Percentiles rank a stretch among this genome's conserved stretches.
Evolutionary conservation across 2,113 vertebrate genomes (phyloP).

Genomic region (Columba livia): DNA sequence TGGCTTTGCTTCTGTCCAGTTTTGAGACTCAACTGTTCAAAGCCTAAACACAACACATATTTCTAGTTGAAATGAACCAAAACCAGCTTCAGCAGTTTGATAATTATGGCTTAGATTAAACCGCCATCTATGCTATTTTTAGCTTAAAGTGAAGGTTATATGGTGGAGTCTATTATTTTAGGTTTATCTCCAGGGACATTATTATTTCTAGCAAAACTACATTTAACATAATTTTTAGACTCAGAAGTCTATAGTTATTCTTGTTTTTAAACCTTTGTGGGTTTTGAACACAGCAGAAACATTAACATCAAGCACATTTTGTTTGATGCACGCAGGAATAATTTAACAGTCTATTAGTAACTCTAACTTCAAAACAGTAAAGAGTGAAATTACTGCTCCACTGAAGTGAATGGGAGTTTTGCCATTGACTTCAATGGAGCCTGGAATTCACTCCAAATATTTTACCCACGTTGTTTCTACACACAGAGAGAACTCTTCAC

Average conservation of each 20-base stretch:
- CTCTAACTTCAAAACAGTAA: constrained; percentile 58
- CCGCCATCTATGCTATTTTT: constrained; percentile 67
- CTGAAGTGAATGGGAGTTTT: constrained; percentile 50
- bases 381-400: constrained; percentile 42
- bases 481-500: constrained; percentile 26
- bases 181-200: constrained; percentile 65
- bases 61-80: constrained; percentile 45
- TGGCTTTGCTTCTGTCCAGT: constrained; percentile 22
- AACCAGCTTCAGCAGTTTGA: constrained; percentile 12
- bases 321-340: constrained; percentile 31
- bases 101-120: constrained; percentile 64
- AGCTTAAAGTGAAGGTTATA: constrained; percentile 65
- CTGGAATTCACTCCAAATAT: constrained; percentile 44
- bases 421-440: constrained; percentile 42
- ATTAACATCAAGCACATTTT: not conserved
- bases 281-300: constrained; percentile 20
- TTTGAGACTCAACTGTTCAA: constrained; percentile 17
- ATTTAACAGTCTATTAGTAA: constrained; percentile 53
- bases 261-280: constrained; percentile 28
- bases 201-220: constrained; percentile 62
- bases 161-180: constrained; percentile 67
- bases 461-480: constrained; percentile 22
- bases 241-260: not conserved
- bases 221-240: constrained; percentile 13
- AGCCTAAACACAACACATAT: constrained; percentile 38